phyloP scores from a whole-genome alignment of 2,888 invertebrate species.

The Epistrophe grossulariae region DNA sequence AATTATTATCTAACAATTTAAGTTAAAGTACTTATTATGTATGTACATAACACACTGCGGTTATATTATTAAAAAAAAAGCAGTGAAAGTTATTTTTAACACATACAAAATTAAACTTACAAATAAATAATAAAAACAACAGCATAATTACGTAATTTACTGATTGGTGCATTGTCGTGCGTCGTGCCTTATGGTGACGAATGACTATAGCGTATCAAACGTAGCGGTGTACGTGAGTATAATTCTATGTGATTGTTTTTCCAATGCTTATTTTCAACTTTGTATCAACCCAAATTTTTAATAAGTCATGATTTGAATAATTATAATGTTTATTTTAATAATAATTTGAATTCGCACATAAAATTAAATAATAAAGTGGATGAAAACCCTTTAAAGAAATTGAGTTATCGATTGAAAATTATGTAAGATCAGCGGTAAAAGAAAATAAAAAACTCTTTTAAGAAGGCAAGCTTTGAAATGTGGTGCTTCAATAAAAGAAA shows the following conservation, averaged over 20 bases:
- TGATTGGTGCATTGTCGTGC: not conserved
- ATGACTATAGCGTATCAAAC: not conserved
- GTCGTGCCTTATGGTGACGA: not conserved
- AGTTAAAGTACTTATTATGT: not conserved
- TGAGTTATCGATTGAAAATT: not conserved
- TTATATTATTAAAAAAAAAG: not conserved
- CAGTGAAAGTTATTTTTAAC: constrained; percentile 21
- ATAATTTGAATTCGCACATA: too few relatives aligned
- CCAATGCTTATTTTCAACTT: not conserved
- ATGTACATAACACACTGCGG: not conserved
- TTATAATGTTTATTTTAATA: too few relatives aligned
- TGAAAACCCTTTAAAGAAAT: not conserved
- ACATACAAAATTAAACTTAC: constrained; percentile 1
- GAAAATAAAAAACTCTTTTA: not conserved
- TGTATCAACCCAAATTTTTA: not conserved
- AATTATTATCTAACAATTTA: not conserved
- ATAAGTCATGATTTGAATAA: too few relatives aligned
- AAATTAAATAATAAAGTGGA: not conserved
- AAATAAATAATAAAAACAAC: constrained; percentile 3
- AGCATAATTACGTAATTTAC: constrained; percentile 11
- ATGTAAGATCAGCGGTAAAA: not conserved
- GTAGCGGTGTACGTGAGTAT: not conserved
- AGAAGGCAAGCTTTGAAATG: too few relatives aligned
- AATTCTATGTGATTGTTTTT: constrained; percentile 3
- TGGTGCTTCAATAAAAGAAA: too few relatives aligned